Percentiles rank a stretch among this genome's conserved stretches.
Evolutionary conservation across 2,113 vertebrate species (phyloP).

Genomic region (Bathybates hornii): DNA sequence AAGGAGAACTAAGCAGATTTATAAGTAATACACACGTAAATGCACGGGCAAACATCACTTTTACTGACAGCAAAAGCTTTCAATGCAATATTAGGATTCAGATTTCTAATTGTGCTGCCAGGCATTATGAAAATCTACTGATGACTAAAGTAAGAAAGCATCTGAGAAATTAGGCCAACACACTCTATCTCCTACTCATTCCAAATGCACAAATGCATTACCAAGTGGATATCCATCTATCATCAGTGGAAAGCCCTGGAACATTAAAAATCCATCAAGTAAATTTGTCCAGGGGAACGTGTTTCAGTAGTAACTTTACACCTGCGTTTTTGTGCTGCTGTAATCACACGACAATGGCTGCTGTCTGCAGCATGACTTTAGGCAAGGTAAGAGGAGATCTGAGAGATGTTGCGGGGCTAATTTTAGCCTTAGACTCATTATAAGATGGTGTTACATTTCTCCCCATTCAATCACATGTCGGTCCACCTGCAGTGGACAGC

Average conservation of each 20-base stretch:
- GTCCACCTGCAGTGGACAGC: conserved; percentile 1
- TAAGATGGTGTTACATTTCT: conserved; percentile 49
- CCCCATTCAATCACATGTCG: conserved; percentile 13
- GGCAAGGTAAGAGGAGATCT: conserved; percentile 52
- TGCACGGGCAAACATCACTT: background rate
- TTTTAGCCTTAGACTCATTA: conserved; percentile 54
- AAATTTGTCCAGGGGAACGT: conserved; percentile 49
- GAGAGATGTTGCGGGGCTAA: conserved; percentile 42
- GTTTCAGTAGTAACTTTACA: conserved; percentile 57
- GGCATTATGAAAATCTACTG: conserved; percentile 25
- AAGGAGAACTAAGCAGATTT: background rate
- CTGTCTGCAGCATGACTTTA: conserved; percentile 39
- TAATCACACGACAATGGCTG: conserved; percentile 52
- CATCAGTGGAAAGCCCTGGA: conserved; percentile 40
- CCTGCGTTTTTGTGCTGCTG: conserved; percentile 44
- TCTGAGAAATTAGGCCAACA: conserved; percentile 40
- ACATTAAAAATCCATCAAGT: conserved; percentile 63
- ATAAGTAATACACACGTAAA: background rate
- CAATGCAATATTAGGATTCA: background rate
- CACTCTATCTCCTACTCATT: conserved; percentile 19
- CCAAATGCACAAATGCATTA: conserved; percentile 33
- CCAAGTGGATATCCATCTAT: conserved; percentile 40
- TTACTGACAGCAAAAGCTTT: background rate
- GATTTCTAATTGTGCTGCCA: conserved; percentile 1
- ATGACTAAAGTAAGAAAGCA: conserved; percentile 26